These are phyloP conservation scores for Cephus cinctus DNA, from an alignment of 1,140 invertebrate genomes.

Conservation along the genomic window DNA sequence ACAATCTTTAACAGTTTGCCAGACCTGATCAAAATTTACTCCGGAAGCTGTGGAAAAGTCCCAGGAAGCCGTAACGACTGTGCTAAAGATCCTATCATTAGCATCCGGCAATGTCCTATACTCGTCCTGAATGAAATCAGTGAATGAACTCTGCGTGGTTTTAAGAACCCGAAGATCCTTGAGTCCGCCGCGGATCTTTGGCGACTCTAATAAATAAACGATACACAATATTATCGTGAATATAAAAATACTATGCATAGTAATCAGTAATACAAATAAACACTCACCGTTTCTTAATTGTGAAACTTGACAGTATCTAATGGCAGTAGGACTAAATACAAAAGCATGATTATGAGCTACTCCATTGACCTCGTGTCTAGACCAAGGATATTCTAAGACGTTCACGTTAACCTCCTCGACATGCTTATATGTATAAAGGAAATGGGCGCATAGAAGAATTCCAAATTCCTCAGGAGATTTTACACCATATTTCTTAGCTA, in stretches of 20 bases:
- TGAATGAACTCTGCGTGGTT: conserved; percentile 76
- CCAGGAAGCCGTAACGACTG: conserved; percentile 71
- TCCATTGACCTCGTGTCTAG: conserved; percentile 59
- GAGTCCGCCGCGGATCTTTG: conserved; percentile 64
- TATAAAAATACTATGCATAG: neutral
- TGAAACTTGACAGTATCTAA: conserved; percentile 65
- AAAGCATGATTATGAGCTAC: conserved; percentile 73
- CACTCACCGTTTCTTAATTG: conserved; percentile 64
- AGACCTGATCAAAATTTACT: conserved; percentile 67
- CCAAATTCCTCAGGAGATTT: conserved; percentile 74
- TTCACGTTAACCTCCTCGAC: conserved; percentile 66
- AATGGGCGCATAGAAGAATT: conserved; percentile 68
- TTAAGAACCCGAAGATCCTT: conserved; percentile 69
- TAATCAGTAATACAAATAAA: conserved; percentile 1
- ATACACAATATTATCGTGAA: neutral
- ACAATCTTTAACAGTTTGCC: conserved; percentile 66
- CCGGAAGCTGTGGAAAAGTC: conserved; percentile 62
- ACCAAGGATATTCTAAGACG: conserved; percentile 73
- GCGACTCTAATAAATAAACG: conserved; percentile 48
- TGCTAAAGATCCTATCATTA: conserved; percentile 73
- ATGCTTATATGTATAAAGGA: conserved; percentile 70
- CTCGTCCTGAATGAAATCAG: conserved; percentile 74
- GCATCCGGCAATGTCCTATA: conserved; percentile 71
- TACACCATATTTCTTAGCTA: conserved; percentile 75
- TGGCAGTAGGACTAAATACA: conserved; percentile 63